phyloP scores from a whole-genome alignment of 2,888 invertebrate species.

The Noctua comes region DNA sequence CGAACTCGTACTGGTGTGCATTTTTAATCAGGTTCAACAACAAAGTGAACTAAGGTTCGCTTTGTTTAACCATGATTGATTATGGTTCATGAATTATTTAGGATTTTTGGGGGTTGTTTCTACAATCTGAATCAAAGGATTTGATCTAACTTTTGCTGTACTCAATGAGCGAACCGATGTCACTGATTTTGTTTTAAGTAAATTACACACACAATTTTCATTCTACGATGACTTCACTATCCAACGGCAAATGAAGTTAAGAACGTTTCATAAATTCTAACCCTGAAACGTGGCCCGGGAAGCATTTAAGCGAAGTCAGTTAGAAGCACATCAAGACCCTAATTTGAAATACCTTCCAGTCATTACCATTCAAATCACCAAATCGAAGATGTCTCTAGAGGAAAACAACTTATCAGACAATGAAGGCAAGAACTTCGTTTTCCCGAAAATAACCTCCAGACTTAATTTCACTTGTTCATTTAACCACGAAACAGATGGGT shows the following conservation, averaged over 20 bases:
- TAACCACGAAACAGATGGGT: neutral
- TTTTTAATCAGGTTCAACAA: slow-evolving; percentile 61
- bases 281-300: slow-evolving; percentile 8
- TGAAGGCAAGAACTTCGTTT: slow-evolving; percentile 48
- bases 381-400: slow-evolving; percentile 58
- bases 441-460: slow-evolving; percentile 46
- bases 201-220: neutral
- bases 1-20: slow-evolving; percentile 63
- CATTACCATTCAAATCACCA: slow-evolving; percentile 58
- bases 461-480: slow-evolving; percentile 53
- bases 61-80: slow-evolving; percentile 55
- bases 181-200: neutral
- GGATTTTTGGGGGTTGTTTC: slow-evolving; percentile 33
- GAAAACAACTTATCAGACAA: slow-evolving; percentile 59
- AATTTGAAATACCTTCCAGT: slow-evolving; percentile 37
- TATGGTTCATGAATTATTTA: slow-evolving; percentile 49
- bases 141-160: slow-evolving; percentile 24
- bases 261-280: neutral
- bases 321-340: slow-evolving; percentile 19
- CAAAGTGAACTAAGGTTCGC: slow-evolving; percentile 42
- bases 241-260: neutral
- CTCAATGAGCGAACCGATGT: neutral
- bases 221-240: no score
- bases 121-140: slow-evolving; percentile 29
- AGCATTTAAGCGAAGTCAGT: slow-evolving; percentile 6